Base-by-base conservation (phyloP, 2,797 vertebrate species). In the Lepilemur septentrionalis region DNA sequence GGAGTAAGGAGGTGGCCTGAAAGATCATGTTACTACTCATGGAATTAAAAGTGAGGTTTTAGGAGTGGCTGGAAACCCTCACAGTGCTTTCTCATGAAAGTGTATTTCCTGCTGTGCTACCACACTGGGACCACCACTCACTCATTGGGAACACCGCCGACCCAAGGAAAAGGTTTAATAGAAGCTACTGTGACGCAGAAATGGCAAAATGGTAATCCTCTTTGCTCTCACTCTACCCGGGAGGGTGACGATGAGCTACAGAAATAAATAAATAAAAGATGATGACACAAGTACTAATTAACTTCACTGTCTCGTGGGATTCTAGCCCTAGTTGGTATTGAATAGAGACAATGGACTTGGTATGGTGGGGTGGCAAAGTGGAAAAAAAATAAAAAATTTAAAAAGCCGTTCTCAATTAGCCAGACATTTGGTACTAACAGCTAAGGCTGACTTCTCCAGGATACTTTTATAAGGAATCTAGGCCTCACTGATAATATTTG, bases 151-250 rank as follows among this genome's bases (percentile, higher is more conserved):
- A 84, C 55, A 41, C 7, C 50, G 48, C n/a, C 65, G 55, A 43
- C 7, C 43, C 76, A 32, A 73, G 73, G 55, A 65, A 57, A 65
- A 89, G n/a, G 79, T 25, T 78, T 46, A 75, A 35, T 57, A 82
- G 17, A 70, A 91, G 65, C 46, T 81, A 23, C 52, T 85, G 35
- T 86, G 61, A 91, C 84, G 59, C 0, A 89, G 35, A 91, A 89
- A 91, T 30, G 41, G 67, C 73, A 75, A 91, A 81, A 38, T 38
- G 52, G 87, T 30, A 38, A 85, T 59, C 69, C 35, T 50, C 30
- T 59, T 41, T 91, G 28, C 14, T 76, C 22, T 61, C 55, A 50
- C n/a, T 70, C 46, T 67, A 78, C 43, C 38, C 1, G 35, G 2
- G 41, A 32, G 61, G 28, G 52, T 80, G 35, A 59, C 15, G 52